Evolutionary conservation across 2,797 vertebrate genomes (phyloP), one percentile per base, ranked within the genome.

Genomic region (Australoheros facetus): DNA sequence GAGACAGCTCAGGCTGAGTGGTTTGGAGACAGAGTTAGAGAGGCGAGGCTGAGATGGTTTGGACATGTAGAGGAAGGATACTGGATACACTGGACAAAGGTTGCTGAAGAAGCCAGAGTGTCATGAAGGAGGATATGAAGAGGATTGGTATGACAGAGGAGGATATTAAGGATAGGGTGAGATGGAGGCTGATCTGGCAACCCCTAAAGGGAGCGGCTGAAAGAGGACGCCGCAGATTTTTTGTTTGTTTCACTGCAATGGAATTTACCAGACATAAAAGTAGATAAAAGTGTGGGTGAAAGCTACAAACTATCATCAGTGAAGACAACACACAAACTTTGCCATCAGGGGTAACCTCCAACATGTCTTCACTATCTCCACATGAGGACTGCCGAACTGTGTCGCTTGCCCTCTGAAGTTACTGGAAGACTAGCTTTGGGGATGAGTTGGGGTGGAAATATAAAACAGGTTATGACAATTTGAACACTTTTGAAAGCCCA

Each of bases 401-500:
- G 45, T 48, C 16, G 6, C 16, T 30, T 34, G 30, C 11, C 45
- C 48, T 71, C 66, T 71, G 66, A 14, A 71, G 13, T 58, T 45
- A 21, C 11, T 58, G 71, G 12, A 58, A 73, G 71, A 21, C 17
- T 51, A 60, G 28, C 17, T 23, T 9, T 48, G 37, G 56, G 8
- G 23, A 56, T 23, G 54, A 48, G 69, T 6, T 23, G n/a, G n/a
- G 45, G 59, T 53, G 39, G 34, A 77, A 57, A 78, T 16, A 55
- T 85, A 56, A 69, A 56, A 3, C 71, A 53, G 74, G 78, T 76
- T 80, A 70, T 59, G 32, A 84, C 77, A 72, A 82, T 78, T 66
- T 64, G 80, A 83, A 66, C 71, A 77, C 82, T 89, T 69, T 32
- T 69, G 83, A 81, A 86, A 90, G 77, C 57, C 77, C 55, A 88